Base-by-base conservation (phyloP, 2,113 vertebrate genomes). In the Epinephelus cyanopodus region DNA sequence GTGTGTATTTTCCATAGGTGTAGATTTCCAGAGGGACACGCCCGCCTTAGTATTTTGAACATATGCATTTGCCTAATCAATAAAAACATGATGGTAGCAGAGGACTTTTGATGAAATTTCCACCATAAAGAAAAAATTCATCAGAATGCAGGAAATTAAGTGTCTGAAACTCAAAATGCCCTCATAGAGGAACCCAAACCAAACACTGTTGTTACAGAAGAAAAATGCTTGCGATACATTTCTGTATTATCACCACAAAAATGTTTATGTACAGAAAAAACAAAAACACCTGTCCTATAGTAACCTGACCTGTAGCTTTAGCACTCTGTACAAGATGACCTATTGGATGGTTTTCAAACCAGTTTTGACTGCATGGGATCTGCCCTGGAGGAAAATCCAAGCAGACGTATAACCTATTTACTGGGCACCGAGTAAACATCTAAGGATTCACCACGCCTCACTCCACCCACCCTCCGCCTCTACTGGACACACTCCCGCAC, bases 391-490 rank as follows among this genome's bases (percentile, higher is more conserved):
- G 78, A 60, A 74, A 64, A 50, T 65, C 72, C 68, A 60, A 29
- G 45, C 33, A 37, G 12, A 37, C 8, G 33, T 53, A 6, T 79
- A 73, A 86, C 90, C 80, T 70, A 60, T 85, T 90, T 87, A 87
- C 84, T 58, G 25, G 64, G 23, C 29, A 25, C 39, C 75, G 71
- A 37, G 71, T 81, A 82, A 89, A 92, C 85, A 87, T 63, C 71
- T n/a, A 4, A 72, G 18, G 79, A 71, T 72, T 72, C 79, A 37
- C 53, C 60, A n/a, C 0, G 4, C 71, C 67, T 50, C 1, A 4
- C 65, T 74, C 65, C 64, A 18, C 74, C 60, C 45, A 27, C n/a
- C 8, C 66, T 45, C 39, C 52, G 1, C 50, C 57, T 65, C 48
- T 48, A 47, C 68, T n/a, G 42, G 52, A 61, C 82, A 83, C 73